Base-by-base conservation (phyloP, 2,797 vertebrate genomes). In the Chiloscyllium punctatum region DNA sequence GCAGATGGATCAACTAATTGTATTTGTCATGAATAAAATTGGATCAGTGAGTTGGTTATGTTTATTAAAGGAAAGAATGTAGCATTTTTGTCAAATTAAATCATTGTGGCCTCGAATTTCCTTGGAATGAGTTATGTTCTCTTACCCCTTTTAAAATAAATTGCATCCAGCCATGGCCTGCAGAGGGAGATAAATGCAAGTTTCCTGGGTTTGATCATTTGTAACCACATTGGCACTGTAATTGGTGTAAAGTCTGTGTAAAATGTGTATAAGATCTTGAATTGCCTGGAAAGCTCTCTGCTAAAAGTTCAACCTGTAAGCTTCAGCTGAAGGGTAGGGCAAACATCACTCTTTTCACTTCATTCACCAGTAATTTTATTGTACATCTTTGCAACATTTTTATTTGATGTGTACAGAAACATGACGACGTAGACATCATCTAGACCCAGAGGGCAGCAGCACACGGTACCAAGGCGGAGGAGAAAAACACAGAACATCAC, bases 71-170 rank as follows among this genome's bases (percentile, higher is more conserved):
- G 94, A 74, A 94, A 74, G 69, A 94, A 51, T 72, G 48, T 21
- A 94, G 48, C 94, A 71, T 94, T 69, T 92, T 92, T 69, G 90
- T 69, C 68, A 94, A 94, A 94, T 74, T 92, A 68, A n/a, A 92
- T 92, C 90, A 92, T 68, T 92, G 21, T 68, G n/a, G 62, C 33
- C 88, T 37, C 68, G 90, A 92, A 92, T 92, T 68, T 23, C 66
- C n/a, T 69, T 68, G 90, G 66, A 90, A n/a, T 66, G 57, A 69
- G 66, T 69, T 92, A 92, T 3, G 9, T 6, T 66, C 9, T 30
- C 25, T 91, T 91, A 91, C 6, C 66, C 66, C 2, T 69, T 69
- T 37, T 92, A 6, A 37, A 1, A 37, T 23, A 92, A 92, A 68
- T 42, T 42, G 21, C 66, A 92, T 11, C 5, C 33, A 68, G 18